These are phyloP conservation scores for Tenthredo mesomela DNA, from an alignment of 2,888 invertebrate genomes.

Conservation along the genomic window DNA sequence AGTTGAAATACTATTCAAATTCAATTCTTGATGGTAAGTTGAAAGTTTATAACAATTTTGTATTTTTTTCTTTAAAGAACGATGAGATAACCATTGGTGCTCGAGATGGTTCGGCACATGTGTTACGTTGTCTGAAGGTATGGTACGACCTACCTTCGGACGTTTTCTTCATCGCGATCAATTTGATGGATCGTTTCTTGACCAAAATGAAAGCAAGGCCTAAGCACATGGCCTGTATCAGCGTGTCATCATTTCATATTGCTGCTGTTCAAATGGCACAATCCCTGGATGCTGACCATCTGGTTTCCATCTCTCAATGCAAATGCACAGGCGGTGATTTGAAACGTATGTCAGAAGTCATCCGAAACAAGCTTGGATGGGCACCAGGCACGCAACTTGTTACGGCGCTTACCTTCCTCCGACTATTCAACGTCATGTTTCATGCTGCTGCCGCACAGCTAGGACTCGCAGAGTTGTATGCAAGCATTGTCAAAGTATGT, in stretches of 20 bases:
- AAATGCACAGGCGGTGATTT: slow-evolving; percentile 93
- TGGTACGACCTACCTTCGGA: slow-evolving; percentile 92
- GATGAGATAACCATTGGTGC: slow-evolving; percentile 88
- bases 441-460: slow-evolving; percentile 80
- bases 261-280: slow-evolving; percentile 85
- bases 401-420: slow-evolving; percentile 86
- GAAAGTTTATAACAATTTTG: not conserved
- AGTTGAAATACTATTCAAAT: slow-evolving; percentile 60
- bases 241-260: slow-evolving; percentile 91
- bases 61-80: slow-evolving; percentile 76
- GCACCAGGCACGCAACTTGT: slow-evolving; percentile 81
- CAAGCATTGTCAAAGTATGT: slow-evolving; percentile 79
- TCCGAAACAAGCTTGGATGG: slow-evolving; percentile 88
- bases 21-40: not conserved
- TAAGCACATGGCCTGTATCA: slow-evolving; percentile 93
- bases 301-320: slow-evolving; percentile 86
- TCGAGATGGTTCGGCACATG: slow-evolving; percentile 90
- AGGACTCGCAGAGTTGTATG: slow-evolving; percentile 79
- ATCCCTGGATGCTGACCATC: slow-evolving; percentile 83
- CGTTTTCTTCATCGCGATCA: slow-evolving; percentile 88
- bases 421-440: slow-evolving; percentile 84
- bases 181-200: slow-evolving; percentile 89
- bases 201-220: slow-evolving; percentile 90
- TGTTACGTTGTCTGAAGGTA: slow-evolving; percentile 89
- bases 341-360: slow-evolving; percentile 90